phyloP scores from a whole-genome alignment of 2,888 invertebrate genomes.

The Argyresthia albistria region DNA sequence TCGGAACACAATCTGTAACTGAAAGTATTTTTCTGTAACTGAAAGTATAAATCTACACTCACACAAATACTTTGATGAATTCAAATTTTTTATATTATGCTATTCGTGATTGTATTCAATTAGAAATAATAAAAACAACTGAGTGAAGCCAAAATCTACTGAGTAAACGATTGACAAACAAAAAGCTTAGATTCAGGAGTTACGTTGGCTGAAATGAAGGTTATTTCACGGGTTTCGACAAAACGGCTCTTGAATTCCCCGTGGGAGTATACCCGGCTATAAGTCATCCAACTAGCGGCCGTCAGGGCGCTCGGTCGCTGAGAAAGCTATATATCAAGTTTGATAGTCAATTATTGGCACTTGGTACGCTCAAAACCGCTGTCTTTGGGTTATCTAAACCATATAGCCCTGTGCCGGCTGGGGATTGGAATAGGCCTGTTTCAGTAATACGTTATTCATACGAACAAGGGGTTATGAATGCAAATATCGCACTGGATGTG shows the following conservation, averaged over 20 bases:
- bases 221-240: slow-evolving; percentile 15
- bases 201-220: not conserved
- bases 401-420: slow-evolving; percentile 20
- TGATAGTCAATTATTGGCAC: slow-evolving; percentile 69
- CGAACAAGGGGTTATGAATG: slow-evolving; percentile 17
- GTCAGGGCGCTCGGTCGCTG: slow-evolving; percentile 33
- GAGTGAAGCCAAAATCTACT: not conserved
- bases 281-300: slow-evolving; percentile 58
- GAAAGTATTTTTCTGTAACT: no score
- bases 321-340: slow-evolving; percentile 64
- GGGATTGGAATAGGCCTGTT: slow-evolving; percentile 29
- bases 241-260: slow-evolving; percentile 35
- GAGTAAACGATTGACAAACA: not conserved
- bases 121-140: not conserved
- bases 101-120: not conserved
- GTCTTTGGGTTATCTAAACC: slow-evolving; percentile 46
- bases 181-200: not conserved
- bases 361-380: slow-evolving; percentile 47
- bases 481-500: slow-evolving; percentile 20
- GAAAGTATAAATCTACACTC: no score
- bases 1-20: no score
- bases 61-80: no score
- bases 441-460: slow-evolving; percentile 48
- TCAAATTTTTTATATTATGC: no score
- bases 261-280: slow-evolving; percentile 36